Percentiles rank a stretch among this genome's conserved stretches.
Evolutionary conservation across 2,888 invertebrate genomes (phyloP).

Genomic region (Diaprepes abbreviatus): DNA sequence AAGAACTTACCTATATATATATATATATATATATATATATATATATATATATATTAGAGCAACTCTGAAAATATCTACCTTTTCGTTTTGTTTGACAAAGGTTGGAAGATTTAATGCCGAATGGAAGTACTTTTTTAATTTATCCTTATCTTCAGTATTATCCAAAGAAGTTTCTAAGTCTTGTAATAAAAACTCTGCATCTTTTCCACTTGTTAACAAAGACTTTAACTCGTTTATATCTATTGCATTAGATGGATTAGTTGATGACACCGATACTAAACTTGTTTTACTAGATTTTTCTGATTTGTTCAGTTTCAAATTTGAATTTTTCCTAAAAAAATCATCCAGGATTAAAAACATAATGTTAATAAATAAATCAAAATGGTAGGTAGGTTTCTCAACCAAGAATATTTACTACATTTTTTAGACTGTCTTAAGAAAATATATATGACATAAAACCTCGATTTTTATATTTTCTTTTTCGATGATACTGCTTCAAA

Average conservation of each 20-base stretch:
- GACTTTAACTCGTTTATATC: conserved; percentile 77
- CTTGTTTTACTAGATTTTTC: conserved; percentile 58
- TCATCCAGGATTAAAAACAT: too few species aligned
- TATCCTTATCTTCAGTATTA: conserved; percentile 65
- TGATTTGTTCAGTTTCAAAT: conserved; percentile 54
- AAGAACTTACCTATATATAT: too few species aligned
- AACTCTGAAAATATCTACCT: not conserved
- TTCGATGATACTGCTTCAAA: too few species aligned
- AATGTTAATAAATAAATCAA: too few species aligned
- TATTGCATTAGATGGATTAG: conserved; percentile 71
- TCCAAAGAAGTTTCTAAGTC: conserved; percentile 73
- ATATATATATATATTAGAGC: too few species aligned
- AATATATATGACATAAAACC: too few species aligned
- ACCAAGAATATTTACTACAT: too few species aligned
- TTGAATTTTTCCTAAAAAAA: conserved; percentile 38
- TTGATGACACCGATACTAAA: conserved; percentile 62
- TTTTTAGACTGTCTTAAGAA: too few species aligned
- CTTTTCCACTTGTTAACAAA: conserved; percentile 79
- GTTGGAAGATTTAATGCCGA: conserved; percentile 84
- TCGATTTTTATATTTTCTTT: too few species aligned
- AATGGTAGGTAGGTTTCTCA: too few species aligned
- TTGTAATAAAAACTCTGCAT: conserved; percentile 77
- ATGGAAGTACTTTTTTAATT: conserved; percentile 70
- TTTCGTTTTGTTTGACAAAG: conserved; percentile 70
- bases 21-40: too few species aligned